Base-by-base conservation (phyloP, 1,140 invertebrate species). In the Drosophila takahashii region DNA sequence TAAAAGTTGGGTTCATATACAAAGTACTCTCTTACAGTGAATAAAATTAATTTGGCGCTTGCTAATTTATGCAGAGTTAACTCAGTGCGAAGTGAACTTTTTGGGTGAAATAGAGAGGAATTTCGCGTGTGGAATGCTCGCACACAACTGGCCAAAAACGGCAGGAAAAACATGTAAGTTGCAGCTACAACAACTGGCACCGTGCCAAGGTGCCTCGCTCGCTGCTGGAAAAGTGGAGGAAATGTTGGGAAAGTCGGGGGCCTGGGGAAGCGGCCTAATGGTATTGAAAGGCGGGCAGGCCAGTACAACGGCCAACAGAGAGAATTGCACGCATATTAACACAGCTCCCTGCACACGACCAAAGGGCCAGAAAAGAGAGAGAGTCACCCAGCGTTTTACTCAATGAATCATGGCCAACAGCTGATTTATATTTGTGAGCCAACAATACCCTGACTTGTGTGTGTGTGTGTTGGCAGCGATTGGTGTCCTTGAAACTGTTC, bases 401-500 rank as follows among this genome's bases (percentile, higher is more conserved):
- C 79, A 87, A 87, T 87, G 83, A 87, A 87, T 89, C 84, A 87
- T 87, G 84, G 71, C 79, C 75, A 89, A 79, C 83, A 79, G 84
- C 79, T 79, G 83, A 87, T 87, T 89, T 87, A 89, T 87, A 87
- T 77, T 87, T 87, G 79, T 79, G 64, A 77, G 72, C 47, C 66
- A 51, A 51, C 58, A 65, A 57, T 50, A 34, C 47, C 22, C n/a
- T 22, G 3, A 29, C 15, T 9, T 45, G 15, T 32, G 36, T 32
- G 44, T 52, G 59, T 57, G 15, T 81, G 67, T 73, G 70, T 57
- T 81, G 73, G 81, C 77, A 80, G 74, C 81, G 77, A 86, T 87
- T 86, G 81, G 77, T 70, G 84, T 80, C 84, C 84, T 89, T 89
- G 84, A 89, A 89, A 80, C 72, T 71, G 65, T 84, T 89, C 84